A percentile compares a stretch with the other conserved stretches of the same genome.
Evolutionary conservation across 2,797 vertebrate genomes (phyloP).

Genomic region (Bucorvus abyssinicus): DNA sequence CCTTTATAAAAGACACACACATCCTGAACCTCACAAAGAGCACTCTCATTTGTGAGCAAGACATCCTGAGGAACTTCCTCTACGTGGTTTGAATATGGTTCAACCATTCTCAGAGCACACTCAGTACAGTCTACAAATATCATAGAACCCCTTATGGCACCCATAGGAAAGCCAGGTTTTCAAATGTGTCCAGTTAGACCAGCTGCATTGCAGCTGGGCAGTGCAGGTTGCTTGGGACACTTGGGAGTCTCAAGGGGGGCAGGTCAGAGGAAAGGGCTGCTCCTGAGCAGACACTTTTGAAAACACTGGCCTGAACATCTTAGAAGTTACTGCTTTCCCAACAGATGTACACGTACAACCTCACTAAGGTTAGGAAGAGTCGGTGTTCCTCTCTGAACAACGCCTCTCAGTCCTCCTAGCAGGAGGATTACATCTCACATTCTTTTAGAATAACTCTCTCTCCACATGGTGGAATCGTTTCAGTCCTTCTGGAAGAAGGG

Average conservation of each 20-base stretch:
- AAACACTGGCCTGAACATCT: neutral
- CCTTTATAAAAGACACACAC: slow-evolving; percentile 72
- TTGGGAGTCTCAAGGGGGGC: neutral
- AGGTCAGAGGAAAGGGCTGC: neutral
- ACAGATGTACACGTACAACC: neutral
- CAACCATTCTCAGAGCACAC: neutral
- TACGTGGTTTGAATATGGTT: neutral
- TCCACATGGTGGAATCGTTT: neutral
- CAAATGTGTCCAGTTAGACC: neutral
- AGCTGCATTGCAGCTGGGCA: neutral
- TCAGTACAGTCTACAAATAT: slow-evolving; percentile 53
- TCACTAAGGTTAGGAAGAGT: slow-evolving; percentile 25
- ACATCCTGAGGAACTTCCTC: slow-evolving; percentile 70
- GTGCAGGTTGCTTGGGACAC: neutral
- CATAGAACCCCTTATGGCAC: slow-evolving; percentile 29
- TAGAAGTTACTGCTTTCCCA: slow-evolving; percentile 39
- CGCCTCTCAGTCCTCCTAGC: neutral
- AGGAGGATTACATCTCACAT: slow-evolving; percentile 10
- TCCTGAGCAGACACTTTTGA: neutral
- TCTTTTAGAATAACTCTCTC: slow-evolving; percentile 58
- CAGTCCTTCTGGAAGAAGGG: slow-evolving; percentile 38
- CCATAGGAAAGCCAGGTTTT: neutral
- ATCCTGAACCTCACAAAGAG: slow-evolving; percentile 55
- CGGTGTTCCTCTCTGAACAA: neutral
- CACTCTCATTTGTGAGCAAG: slow-evolving; percentile 31